Base-by-base conservation (phyloP, 2,113 vertebrate species). In the Mus pahari region DNA sequence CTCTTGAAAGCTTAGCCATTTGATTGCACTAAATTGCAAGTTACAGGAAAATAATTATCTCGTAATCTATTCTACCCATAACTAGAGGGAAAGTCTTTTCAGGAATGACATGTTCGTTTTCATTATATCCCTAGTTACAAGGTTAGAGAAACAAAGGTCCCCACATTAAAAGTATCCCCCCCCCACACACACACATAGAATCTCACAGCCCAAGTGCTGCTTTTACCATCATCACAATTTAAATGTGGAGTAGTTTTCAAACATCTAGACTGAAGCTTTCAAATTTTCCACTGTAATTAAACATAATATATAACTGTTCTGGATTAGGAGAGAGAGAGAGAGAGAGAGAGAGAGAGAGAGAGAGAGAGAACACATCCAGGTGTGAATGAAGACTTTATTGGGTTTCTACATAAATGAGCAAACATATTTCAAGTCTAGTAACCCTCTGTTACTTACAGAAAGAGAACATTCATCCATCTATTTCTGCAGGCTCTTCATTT, bases 61-160 rank as follows among this genome's bases (percentile, higher is more conserved):
- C 24, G 70, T 20, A 89, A 45, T 77, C 5, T 89, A 74, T 95
- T 77, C 78, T 95, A n/a, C 53, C 70, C 82, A 58, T n/a, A 93
- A 20, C 28, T 66, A 70, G 53, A 82, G 48, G 82, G 93, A 64
- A 50, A 77, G 64, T n/a, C n/a, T 60, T 68, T 48, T 48, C 87
- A 86, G 68, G 6, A 93, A 73, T 39, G 36, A 48, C 36, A 71
- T 91, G 4, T 17, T 89, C 31, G 5, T 73, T 92, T 83, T 42
- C 33, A 73, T 82, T 60, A 20, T 48, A n/a, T 78, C 42, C 82
- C 73, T 58, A 42, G 45, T 92, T 86, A 92, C 83, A 93, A 89
- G 50, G 87, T 75, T 11, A 78, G 70, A 96, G 26, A 64, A 71
- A 88, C 12, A 75, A 95, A 94, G 26, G 31, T 60, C 0, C 22